Base-by-base conservation (phyloP, 2,888 invertebrate species). In the Orthonychiurus folsomi region DNA sequence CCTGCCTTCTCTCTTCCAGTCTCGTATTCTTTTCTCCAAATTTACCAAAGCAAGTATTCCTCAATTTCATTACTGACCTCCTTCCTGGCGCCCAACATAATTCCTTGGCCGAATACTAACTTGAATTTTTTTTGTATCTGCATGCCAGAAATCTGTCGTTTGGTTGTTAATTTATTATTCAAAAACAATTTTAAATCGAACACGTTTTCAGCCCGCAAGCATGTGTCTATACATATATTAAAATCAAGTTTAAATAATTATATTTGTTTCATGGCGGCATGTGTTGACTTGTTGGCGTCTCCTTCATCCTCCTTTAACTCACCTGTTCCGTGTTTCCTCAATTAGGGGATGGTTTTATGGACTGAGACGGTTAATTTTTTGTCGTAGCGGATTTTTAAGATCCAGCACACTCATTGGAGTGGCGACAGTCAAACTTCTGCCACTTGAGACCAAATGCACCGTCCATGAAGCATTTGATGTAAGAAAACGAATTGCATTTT, bases 401-500 rank as follows among this genome's bases (percentile, higher is more conserved):
- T 85, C 88, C 74, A 96, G 97, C 78, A 81, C 86, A 60, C 79
- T 92, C 58, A 80, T 97, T 62, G 97, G 96, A 26, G 84, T 87
- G 2, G 87, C 84, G 18, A 83, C 81, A 66, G 85, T 95, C 18
- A 95, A 95, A 76, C 79, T 97, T 68, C 88, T 88, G 72, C 87
- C 87, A n/a, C 79, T 97, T 65, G 95, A 96, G 81, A 87, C 86
- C 0, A 85, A 86, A 65, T 90, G 93, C 76, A 88, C 88, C 47
- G 77, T 95, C 62, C 96, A 97, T 76, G 93, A 96, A 66, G 87
- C 91, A 1, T 93, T 86, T 77, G 91, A 94, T 79, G 93, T 94
- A 79, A 87, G 89, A n/a, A n/a, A n/a, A n/a, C n/a, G n/a, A n/a
- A 15, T n/a, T 15, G n/a, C n/a, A n/a, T n/a, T n/a, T n/a, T n/a